phyloP scores from a whole-genome alignment of 2,113 vertebrate genomes.

The Oreotragus oreotragus region DNA sequence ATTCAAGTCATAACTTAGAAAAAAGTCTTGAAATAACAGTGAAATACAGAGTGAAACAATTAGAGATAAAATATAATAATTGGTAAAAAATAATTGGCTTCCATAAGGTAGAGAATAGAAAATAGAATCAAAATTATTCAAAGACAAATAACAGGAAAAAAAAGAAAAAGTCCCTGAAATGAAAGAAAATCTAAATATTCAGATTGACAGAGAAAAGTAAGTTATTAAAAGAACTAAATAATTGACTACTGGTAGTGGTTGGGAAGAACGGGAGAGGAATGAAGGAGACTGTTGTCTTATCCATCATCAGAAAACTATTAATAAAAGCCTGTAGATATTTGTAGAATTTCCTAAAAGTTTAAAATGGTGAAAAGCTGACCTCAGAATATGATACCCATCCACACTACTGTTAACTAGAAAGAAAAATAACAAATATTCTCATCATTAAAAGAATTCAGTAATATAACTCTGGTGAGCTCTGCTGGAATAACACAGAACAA shows the following conservation, averaged over 20 bases:
- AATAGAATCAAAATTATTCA: neutral
- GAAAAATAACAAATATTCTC: neutral
- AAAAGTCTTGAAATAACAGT: neutral
- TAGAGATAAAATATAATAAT: neutral
- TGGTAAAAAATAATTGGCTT: neutral
- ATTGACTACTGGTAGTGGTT: neutral
- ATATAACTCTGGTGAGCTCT: neutral
- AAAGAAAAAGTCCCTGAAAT: neutral
- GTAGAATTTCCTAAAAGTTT: neutral
- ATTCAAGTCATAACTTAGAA: neutral
- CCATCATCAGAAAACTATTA: neutral
- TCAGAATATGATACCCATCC: neutral
- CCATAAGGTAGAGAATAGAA: neutral
- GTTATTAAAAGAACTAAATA: neutral
- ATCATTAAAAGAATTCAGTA: neutral
- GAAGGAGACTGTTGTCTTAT: neutral
- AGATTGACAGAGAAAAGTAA: neutral
- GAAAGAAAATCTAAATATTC: neutral
- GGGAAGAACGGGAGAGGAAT: neutral
- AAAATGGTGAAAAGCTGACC: neutral
- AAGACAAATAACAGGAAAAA: neutral
- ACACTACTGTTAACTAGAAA: neutral
- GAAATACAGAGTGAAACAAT: neutral
- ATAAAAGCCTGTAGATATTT: neutral
- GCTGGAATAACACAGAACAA: neutral